These are phyloP conservation scores for Girardia tigrina DNA, from an alignment of 2,888 invertebrate genomes.

Conservation along the genomic window DNA sequence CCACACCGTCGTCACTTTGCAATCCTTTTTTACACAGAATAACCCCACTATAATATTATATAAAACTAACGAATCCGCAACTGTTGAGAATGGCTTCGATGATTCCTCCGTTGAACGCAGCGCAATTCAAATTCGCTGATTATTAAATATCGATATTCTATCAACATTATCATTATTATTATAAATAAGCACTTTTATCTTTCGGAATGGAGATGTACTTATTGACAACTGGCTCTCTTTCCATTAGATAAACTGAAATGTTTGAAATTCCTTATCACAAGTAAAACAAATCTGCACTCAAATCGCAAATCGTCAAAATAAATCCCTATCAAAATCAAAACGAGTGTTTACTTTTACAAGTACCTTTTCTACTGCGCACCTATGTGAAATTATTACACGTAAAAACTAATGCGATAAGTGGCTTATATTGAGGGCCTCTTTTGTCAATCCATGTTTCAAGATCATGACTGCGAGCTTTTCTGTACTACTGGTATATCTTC, in stretches of 20 bases:
- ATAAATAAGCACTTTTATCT: slow-evolving; percentile 61
- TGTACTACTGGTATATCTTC: no score
- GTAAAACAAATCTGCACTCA: no score
- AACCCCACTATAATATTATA: background rate
- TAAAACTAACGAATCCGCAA: slow-evolving; percentile 30
- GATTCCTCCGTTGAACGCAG: slow-evolving; percentile 92
- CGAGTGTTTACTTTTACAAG: background rate
- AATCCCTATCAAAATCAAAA: background rate
- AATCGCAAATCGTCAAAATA: no score
- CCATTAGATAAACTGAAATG: slow-evolving; percentile 71
- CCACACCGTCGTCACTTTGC: slow-evolving; percentile 28
- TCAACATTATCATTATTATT: background rate
- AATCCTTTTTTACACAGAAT: background rate
- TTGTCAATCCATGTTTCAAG: no score
- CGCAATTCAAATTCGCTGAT: slow-evolving; percentile 74
- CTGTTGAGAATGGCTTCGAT: slow-evolving; percentile 71
- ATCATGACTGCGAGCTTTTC: no score
- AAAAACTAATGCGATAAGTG: no score
- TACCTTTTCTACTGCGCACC: background rate
- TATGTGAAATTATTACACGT: no score
- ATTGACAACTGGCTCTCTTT: slow-evolving; percentile 90
- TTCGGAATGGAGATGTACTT: slow-evolving; percentile 91
- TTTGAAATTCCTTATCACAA: no score
- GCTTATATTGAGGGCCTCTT: no score
- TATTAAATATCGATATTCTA: background rate